These are phyloP conservation scores for Villa cingulata DNA, from an alignment of 2,888 invertebrate genomes.

Conservation along the genomic window DNA sequence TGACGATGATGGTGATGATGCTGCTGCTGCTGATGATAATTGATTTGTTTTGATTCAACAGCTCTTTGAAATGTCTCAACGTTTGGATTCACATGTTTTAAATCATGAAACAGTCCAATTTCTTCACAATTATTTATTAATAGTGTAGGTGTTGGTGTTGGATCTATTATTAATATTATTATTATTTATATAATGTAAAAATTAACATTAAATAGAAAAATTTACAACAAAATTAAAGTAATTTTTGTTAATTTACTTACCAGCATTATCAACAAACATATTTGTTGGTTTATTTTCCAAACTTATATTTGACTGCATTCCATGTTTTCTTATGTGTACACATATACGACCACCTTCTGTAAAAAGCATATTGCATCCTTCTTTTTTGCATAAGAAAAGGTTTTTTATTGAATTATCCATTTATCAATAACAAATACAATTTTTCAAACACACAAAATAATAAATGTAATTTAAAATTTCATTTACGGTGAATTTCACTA, in stretches of 20 bases:
- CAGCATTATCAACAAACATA: slow-evolving; percentile 47
- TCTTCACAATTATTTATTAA: slow-evolving; percentile 89
- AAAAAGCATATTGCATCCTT: slow-evolving; percentile 64
- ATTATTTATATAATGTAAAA: too few relatives aligned
- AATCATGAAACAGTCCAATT: slow-evolving; percentile 82
- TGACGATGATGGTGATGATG: slow-evolving; percentile 13
- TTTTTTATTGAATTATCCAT: too few relatives aligned
- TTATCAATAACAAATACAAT: too few relatives aligned
- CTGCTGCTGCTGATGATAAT: slow-evolving; percentile 10
- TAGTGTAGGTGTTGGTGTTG: slow-evolving; percentile 88
- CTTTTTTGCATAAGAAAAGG: too few relatives aligned
- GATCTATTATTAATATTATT: slow-evolving; percentile 48
- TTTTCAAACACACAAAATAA: too few relatives aligned
- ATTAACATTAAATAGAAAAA: background rate
- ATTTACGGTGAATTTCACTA: too few relatives aligned
- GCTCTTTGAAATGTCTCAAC: slow-evolving; percentile 88
- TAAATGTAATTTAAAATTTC: too few relatives aligned
- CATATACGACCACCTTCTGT: slow-evolving; percentile 67
- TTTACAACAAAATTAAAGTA: background rate
- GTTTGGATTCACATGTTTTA: slow-evolving; percentile 85
- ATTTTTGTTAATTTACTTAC: background rate
- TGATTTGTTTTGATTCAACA: slow-evolving; percentile 41
- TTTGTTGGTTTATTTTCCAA: slow-evolving; percentile 43
- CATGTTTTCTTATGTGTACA: slow-evolving; percentile 69
- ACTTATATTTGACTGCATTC: slow-evolving; percentile 66